Percentiles rank a stretch among this genome's conserved stretches.
phyloP scores from a whole-genome alignment of 2,797 vertebrate species.

The Saxicola maurus region DNA sequence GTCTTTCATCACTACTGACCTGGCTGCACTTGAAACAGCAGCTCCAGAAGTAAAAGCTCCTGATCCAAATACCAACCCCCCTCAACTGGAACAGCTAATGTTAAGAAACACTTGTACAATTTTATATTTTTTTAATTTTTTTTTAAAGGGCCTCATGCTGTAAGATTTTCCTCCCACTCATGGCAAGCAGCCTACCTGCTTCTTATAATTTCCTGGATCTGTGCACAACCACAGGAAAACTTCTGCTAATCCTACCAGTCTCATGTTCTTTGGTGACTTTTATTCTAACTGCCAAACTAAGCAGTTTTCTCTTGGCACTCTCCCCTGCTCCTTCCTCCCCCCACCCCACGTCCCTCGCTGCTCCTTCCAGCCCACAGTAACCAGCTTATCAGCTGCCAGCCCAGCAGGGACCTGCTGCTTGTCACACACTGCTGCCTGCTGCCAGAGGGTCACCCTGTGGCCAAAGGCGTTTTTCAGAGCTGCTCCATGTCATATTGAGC shows the following conservation, averaged over 20 bases:
- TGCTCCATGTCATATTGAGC: background rate
- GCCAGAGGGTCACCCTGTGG: background rate
- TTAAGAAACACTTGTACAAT: constrained; percentile 32
- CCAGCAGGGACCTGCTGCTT: background rate
- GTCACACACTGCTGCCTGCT: background rate
- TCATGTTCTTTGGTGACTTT: constrained; percentile 62
- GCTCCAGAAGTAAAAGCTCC: constrained; percentile 9
- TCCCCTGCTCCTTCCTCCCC: background rate
- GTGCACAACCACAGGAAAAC: constrained; percentile 59
- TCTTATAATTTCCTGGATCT: constrained; percentile 66
- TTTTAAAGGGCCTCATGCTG: constrained; percentile 22
- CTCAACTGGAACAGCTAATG: constrained; percentile 14
- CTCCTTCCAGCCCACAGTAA: background rate
- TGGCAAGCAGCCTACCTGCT: constrained; percentile 62
- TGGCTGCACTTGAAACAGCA: constrained; percentile 49
- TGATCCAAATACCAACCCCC: constrained; percentile 26
- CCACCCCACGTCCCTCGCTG: background rate
- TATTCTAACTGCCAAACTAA: constrained; percentile 61
- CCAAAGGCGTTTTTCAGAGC: background rate
- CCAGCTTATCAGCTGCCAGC: constrained; percentile 38
- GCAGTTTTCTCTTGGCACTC: constrained; percentile 53
- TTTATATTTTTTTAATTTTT: background rate
- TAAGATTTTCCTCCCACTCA: constrained; percentile 65
- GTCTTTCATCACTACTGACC: constrained; percentile 50
- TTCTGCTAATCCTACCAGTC: constrained; percentile 63